phyloP scores from a whole-genome alignment of 2,797 vertebrate genomes.

The Mycteria americana region DNA sequence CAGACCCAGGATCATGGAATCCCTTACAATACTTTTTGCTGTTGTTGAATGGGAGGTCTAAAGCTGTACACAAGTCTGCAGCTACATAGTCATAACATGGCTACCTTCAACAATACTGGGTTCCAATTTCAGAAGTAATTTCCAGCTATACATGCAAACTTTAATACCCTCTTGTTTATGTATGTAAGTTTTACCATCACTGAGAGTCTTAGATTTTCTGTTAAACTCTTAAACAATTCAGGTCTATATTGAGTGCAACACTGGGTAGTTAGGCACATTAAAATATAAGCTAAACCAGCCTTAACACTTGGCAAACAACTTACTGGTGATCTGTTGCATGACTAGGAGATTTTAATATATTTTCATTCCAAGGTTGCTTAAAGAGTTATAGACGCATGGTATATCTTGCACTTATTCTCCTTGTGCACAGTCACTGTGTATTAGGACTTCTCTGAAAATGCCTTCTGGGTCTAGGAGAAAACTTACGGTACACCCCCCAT shows the following conservation, averaged over 20 bases:
- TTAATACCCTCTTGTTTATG: background rate
- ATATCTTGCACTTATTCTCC: background rate
- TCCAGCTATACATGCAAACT: background rate
- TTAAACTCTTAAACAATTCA: background rate
- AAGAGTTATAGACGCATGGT: background rate
- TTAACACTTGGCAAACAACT: background rate
- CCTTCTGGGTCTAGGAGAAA: background rate
- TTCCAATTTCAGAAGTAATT: background rate
- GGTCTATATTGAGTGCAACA: background rate
- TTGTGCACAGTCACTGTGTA: background rate
- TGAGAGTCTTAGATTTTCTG: background rate
- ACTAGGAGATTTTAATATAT: background rate
- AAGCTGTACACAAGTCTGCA: background rate
- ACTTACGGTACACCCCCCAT: rapidly evolving
- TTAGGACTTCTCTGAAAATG: background rate
- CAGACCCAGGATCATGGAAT: background rate
- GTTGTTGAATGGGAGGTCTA: background rate
- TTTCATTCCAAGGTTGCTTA: background rate
- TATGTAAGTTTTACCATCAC: background rate
- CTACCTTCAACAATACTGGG: background rate
- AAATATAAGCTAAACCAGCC: background rate
- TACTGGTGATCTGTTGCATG: background rate
- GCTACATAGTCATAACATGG: background rate
- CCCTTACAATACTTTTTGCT: background rate
- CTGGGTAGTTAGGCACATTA: background rate